Percentiles rank a stretch among this genome's conserved stretches.
phyloP scores from a whole-genome alignment of 2,113 vertebrate genomes.

The Furnarius figulus region DNA sequence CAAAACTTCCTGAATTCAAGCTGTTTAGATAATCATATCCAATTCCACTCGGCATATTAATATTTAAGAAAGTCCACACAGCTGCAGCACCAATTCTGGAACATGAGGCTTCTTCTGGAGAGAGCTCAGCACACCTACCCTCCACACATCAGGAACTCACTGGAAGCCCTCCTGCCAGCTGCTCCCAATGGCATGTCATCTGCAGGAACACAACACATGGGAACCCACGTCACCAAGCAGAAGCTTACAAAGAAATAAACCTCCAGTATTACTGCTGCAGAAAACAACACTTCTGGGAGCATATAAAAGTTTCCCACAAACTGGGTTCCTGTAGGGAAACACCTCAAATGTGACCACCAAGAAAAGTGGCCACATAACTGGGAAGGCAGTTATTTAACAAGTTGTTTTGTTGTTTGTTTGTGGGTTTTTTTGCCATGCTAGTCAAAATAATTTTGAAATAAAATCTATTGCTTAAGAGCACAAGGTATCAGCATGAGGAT shows the following conservation, averaged over 20 bases:
- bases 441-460: neutral
- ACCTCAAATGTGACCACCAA: neutral
- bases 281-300: neutral
- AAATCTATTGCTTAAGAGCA: neutral
- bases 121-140: conserved; percentile 82
- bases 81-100: conserved; percentile 3
- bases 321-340: neutral
- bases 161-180: conserved; percentile 81
- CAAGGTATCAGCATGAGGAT: neutral
- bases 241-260: neutral
- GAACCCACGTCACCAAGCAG: neutral
- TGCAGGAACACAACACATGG: conserved; percentile 53
- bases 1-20: neutral
- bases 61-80: neutral
- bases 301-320: neutral
- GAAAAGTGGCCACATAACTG: neutral
- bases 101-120: neutral
- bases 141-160: conserved; percentile 91
- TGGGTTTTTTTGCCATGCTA: accelerated
- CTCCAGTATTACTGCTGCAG: neutral
- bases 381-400: neutral
- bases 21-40: neutral
- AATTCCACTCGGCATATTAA: neutral
- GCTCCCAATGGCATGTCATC: conserved; percentile 87
- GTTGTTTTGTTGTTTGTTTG: neutral